Evolutionary conservation across 1,140 invertebrate species (phyloP).

Genomic region (Himalopsyche phryganea): DNA sequence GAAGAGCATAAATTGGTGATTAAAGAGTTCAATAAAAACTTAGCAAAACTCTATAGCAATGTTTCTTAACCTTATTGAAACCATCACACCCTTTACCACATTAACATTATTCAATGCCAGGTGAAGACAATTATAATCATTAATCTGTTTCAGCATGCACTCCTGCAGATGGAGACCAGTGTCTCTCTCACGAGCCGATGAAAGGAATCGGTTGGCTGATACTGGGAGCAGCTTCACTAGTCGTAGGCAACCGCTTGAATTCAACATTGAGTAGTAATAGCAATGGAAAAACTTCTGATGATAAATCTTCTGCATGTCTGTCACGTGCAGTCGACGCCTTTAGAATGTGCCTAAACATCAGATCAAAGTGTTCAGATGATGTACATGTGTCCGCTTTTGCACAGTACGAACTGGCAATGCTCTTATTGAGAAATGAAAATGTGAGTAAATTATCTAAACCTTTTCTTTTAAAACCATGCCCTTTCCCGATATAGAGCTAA

Average conservation of each 20-base stretch:
- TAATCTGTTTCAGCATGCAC: conserved; percentile 30
- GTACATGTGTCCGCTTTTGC: conserved; percentile 66
- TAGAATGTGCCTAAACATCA: conserved; percentile 48
- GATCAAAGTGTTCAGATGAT: conserved; percentile 49
- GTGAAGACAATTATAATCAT: too few relatives aligned
- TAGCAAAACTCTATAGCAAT: too few relatives aligned
- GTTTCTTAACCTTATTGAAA: too few relatives aligned
- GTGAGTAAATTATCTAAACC: conserved; percentile 43
- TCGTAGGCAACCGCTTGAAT: conserved; percentile 39
- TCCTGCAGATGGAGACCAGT: conserved; percentile 44
- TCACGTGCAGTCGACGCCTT: conserved; percentile 53
- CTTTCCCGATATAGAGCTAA: neutral
- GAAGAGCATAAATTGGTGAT: too few relatives aligned
- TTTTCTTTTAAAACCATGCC: too few relatives aligned
- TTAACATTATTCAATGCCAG: too few relatives aligned
- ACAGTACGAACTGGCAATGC: conserved; percentile 61
- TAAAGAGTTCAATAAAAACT: neutral
- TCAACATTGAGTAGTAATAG: neutral
- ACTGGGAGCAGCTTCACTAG: conserved; percentile 50
- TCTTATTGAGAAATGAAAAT: conserved; percentile 50
- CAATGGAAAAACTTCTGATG: neutral
- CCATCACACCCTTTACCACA: too few relatives aligned
- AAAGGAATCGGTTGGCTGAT: conserved; percentile 55
- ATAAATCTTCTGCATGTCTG: conserved; percentile 12
- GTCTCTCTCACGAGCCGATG: conserved; percentile 52